phyloP scores from a whole-genome alignment of 2,797 vertebrate genomes.

The Pachyuromys duprasi region DNA sequence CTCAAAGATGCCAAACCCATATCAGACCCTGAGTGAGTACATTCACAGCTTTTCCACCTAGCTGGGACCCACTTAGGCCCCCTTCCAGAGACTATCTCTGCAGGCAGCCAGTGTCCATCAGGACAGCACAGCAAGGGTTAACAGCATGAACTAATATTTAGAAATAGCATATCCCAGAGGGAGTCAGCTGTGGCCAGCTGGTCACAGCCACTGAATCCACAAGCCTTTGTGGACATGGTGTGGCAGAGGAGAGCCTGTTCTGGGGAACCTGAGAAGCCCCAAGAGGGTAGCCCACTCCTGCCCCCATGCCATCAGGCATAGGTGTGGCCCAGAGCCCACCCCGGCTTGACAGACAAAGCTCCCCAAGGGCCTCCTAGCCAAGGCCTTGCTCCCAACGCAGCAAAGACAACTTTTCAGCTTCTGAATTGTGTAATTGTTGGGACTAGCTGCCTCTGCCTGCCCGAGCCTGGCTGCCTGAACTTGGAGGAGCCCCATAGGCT shows the following conservation, averaged over 20 bases:
- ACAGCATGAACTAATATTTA: slow-evolving; percentile 73
- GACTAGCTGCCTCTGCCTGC: neutral
- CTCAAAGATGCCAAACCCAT: neutral
- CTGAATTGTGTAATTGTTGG: slow-evolving; percentile 75
- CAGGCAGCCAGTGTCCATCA: neutral
- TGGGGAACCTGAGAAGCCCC: neutral
- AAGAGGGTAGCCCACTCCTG: neutral
- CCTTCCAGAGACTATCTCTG: neutral
- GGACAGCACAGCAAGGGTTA: slow-evolving; percentile 59
- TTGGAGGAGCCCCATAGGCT: neutral
- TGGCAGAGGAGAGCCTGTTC: neutral
- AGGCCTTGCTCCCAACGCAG: neutral
- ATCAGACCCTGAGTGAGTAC: neutral
- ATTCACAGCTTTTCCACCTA: neutral
- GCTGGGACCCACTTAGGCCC: no score
- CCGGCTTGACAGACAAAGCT: neutral
- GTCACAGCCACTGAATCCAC: slow-evolving; percentile 57
- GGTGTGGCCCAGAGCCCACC: neutral
- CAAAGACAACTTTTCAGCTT: slow-evolving; percentile 61
- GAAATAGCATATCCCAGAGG: slow-evolving; percentile 66
- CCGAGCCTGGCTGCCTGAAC: slow-evolving; percentile 29
- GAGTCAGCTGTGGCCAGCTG: slow-evolving; percentile 76
- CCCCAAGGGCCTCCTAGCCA: neutral
- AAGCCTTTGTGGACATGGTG: slow-evolving; percentile 9
- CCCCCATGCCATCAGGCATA: neutral